Evolutionary conservation across 2,797 vertebrate genomes (phyloP).

Genomic region (Clarias laeviceps): DNA sequence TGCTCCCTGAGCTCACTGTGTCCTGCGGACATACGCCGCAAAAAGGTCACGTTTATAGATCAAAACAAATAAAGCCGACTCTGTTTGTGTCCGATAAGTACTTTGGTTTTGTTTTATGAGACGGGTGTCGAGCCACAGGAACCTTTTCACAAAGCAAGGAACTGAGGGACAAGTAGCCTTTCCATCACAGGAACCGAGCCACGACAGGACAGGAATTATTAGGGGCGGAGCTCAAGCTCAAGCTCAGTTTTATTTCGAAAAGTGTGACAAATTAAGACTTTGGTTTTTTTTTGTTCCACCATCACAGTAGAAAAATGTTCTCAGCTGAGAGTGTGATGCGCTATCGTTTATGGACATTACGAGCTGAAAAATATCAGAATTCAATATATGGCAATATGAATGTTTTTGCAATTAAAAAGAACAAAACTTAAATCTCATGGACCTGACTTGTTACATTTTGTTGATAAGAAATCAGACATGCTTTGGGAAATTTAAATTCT

Average conservation of each 20-base stretch:
- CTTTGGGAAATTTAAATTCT: no score
- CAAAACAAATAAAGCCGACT: slow-evolving; percentile 56
- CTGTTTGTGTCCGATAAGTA: neutral
- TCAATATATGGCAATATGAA: no score
- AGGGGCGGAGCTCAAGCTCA: neutral
- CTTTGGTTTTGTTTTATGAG: neutral
- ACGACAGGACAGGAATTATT: neutral
- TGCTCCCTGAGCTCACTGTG: slow-evolving; percentile 62
- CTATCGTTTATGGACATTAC: no score
- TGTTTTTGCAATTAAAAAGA: no score
- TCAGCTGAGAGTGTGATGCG: neutral
- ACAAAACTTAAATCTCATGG: no score
- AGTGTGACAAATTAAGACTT: neutral
- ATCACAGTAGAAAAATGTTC: neutral
- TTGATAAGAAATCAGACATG: no score
- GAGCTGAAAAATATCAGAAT: no score
- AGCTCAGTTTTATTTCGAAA: neutral
- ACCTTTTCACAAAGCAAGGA: neutral
- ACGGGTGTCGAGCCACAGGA: no score
- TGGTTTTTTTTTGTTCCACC: no score
- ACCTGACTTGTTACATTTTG: no score
- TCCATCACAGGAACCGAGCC: neutral
- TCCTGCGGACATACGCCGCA: slow-evolving; percentile 59
- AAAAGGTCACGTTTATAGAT: slow-evolving; percentile 68
- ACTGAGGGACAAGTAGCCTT: neutral